A percentile compares a stretch with the other conserved stretches of the same genome.
Evolutionary conservation across 2,797 vertebrate genomes (phyloP).

Genomic region (Novumbra hubbsi): DNA sequence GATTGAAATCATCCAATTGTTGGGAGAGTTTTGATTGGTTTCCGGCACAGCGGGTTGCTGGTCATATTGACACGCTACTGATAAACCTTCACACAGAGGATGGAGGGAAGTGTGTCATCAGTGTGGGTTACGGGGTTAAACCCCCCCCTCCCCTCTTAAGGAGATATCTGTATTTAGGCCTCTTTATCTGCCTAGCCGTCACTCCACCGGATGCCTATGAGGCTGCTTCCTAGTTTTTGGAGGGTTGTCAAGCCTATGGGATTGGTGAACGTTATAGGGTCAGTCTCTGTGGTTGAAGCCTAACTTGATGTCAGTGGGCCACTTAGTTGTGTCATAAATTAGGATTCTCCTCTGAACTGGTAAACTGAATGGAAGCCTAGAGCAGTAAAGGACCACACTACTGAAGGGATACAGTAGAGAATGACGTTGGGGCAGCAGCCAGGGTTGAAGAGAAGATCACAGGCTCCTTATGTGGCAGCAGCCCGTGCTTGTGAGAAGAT

Average conservation of each 20-base stretch:
- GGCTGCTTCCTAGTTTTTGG: not conserved
- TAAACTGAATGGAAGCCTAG: not conserved
- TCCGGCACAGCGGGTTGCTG: too few species aligned
- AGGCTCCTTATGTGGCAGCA: not conserved
- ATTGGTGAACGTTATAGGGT: not conserved
- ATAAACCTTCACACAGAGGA: slow-evolving; percentile 17
- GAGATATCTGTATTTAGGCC: slow-evolving; percentile 7
- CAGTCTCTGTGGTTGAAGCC: not conserved
- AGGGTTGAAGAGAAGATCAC: not conserved
- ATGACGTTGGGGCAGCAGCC: not conserved
- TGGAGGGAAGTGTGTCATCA: slow-evolving; percentile 31
- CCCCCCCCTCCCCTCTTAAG: slow-evolving; percentile 15
- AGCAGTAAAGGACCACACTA: not conserved
- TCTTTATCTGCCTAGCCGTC: not conserved
- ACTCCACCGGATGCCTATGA: not conserved
- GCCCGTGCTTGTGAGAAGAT: too few species aligned
- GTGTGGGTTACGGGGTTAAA: slow-evolving; percentile 5
- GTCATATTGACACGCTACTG: slow-evolving; percentile 4
- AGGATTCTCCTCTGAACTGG: not conserved
- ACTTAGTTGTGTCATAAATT: not conserved
- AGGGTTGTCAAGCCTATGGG: not conserved
- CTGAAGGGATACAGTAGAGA: not conserved
- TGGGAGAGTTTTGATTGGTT: too few species aligned
- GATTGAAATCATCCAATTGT: not conserved
- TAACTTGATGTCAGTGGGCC: not conserved